Base-by-base conservation (phyloP, 2,888 invertebrate species). In the Dasysyrphus tricinctus region DNA sequence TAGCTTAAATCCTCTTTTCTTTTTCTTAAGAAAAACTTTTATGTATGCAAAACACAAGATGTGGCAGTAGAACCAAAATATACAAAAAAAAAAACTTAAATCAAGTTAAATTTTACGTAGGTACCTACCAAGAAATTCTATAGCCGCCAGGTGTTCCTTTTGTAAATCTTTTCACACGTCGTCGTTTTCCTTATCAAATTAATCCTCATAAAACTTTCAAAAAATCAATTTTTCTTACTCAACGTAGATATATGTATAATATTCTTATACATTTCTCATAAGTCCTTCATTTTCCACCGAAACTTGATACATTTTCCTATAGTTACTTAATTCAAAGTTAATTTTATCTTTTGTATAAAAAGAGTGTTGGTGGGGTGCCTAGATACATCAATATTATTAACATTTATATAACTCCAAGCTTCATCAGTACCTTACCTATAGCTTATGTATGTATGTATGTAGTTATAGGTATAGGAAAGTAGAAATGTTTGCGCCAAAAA, bases 291-390 rank as follows among this genome's bases (percentile, higher is more conserved):
- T 49, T 39, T 34, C 37, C 34, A 34, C 29, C 47, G 67, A 69
- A 69, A 69, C 67, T 69, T 69, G n/a, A 69, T 69, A 69, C n/a
- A 65, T 16, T 34, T 12, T 32, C n/a, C 34, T 37, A 57, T 4
- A 54, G 8, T 14, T 47, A 44, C 63, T 29, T 47, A 5, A 65
- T 65, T 65, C 51, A 51, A 51, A 51, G 51, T 51, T 29, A 54
- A 54, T 49, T 29, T 49, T 16, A 34, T 67, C 16, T 19, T 34
- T 49, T n/a, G n/a, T n/a, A n/a, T n/a, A n/a, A n/a, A n/a, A n/a
- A n/a, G n/a, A n/a, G n/a, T n/a, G n/a, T n/a, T n/a, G n/a, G n/a
- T n/a, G n/a, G n/a, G n/a, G n/a, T n/a, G 12, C 32, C 2, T 44
- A 47, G 11, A 12, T n/a, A 63, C 16, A 63, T 29, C 42, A 63